These are phyloP conservation scores for Euproctis similis DNA, from an alignment of 2,888 invertebrate genomes.

Conservation along the genomic window DNA sequence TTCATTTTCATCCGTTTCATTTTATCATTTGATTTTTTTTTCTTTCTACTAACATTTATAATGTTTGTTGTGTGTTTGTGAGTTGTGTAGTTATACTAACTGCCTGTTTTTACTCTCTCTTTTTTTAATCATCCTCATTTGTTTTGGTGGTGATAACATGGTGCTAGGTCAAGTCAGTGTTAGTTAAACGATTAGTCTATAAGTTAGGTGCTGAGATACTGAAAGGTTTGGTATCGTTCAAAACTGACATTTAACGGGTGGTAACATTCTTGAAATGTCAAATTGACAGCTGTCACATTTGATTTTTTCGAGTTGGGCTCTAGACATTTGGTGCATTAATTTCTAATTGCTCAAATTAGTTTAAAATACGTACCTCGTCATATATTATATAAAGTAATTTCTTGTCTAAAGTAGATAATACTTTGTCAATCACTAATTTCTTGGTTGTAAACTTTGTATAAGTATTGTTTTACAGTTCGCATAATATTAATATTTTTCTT, in stretches of 20 bases:
- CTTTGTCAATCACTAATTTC: conserved; percentile 28
- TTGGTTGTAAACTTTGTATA: conserved; percentile 36
- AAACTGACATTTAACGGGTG: conserved; percentile 26
- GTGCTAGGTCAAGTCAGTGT: conserved; percentile 51
- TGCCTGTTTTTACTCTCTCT: conserved; percentile 40
- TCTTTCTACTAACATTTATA: conserved; percentile 46
- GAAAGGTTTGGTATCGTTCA: conserved; percentile 42
- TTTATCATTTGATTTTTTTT: conserved; percentile 33
- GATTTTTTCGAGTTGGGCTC: conserved; percentile 44
- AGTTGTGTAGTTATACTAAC: conserved; percentile 55
- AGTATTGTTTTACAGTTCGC: conserved; percentile 26
- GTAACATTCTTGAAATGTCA: conserved; percentile 44
- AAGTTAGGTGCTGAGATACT: conserved; percentile 45
- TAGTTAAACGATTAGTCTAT: conserved; percentile 20
- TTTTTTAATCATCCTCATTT: conserved; percentile 34
- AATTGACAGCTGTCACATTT: conserved; percentile 56
- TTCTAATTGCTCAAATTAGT: conserved; percentile 22
- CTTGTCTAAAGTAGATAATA: conserved; percentile 46
- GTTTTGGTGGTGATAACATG: conserved; percentile 56
- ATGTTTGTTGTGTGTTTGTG: conserved; percentile 47
- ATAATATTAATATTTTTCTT: conserved; percentile 33
- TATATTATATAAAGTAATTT: conserved; percentile 39
- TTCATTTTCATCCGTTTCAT: conserved; percentile 18
- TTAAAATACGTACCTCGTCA: conserved; percentile 36
- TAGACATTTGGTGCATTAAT: conserved; percentile 26